Evolutionary conservation across 2,797 vertebrate genomes (phyloP).

Genomic region (Sebastes nivosus): DNA sequence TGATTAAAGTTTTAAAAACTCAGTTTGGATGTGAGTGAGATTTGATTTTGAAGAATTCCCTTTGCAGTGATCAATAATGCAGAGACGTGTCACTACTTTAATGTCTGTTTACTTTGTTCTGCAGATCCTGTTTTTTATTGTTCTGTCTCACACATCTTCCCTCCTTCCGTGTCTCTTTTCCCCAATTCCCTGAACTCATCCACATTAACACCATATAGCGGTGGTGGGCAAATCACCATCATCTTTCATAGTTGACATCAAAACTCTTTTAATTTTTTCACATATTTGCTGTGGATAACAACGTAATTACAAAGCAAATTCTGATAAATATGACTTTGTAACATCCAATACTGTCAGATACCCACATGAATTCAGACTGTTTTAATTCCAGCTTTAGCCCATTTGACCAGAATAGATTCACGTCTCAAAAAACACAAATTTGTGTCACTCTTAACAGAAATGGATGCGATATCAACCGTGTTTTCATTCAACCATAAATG

Average conservation of each 20-base stretch:
- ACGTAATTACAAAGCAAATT: neutral
- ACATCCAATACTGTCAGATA: neutral
- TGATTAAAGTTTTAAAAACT: neutral
- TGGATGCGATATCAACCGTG: neutral
- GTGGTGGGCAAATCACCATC: neutral
- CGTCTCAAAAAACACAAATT: neutral
- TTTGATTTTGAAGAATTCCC: conserved; percentile 19
- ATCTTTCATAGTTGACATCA: neutral
- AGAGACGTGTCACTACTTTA: conserved; percentile 34
- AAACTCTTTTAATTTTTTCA: neutral
- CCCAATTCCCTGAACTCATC: conserved; percentile 15
- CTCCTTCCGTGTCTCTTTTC: neutral
- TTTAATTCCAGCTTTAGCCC: neutral
- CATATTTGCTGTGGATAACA: neutral
- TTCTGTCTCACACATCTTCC: conserved; percentile 6
- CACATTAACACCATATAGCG: conserved; percentile 2
- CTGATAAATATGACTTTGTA: neutral
- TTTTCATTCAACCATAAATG: neutral
- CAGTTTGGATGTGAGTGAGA: neutral
- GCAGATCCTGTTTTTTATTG: conserved; percentile 8
- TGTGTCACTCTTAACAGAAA: neutral
- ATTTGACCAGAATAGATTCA: neutral
- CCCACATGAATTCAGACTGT: neutral
- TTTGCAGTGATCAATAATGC: conserved; percentile 38
- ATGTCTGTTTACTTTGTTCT: conserved; percentile 31